Evolutionary conservation across 2,113 vertebrate genomes (phyloP), one percentile per base, ranked within the genome.

Genomic region (Oriolus oriolus): DNA sequence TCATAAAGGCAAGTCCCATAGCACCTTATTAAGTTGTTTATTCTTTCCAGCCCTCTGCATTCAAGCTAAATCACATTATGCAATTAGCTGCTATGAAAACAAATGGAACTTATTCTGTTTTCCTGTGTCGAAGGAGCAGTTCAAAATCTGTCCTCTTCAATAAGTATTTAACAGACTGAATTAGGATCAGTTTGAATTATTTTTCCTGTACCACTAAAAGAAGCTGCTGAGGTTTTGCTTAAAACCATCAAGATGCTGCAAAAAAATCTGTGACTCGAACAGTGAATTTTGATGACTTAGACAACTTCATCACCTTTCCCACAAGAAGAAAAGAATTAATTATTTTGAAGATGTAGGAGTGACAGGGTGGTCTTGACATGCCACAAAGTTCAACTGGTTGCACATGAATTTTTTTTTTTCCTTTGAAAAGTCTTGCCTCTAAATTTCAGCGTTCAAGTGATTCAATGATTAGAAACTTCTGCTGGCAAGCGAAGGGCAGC

Each of bases 11-110:
- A 95, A 84, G 56, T 97, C 98, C 97, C 97, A 95, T 0, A 80
- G 96, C 84, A 92, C 90, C 97, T 97, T 96, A 97, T 98, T 98
- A 98, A 97, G 95, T 98, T 98, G 97, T 98, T 98, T 97, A 97
- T 94, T 95, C 91, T 85, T 95, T 87, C 77, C 78, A 96, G 89
- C 70, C 88, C 88, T 84, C 95, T 87, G 83, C 77, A 78, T 95
- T 89, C 70, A 77, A 85, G 49, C n/a, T 84, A 89, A 94, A 96
- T 80, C 71, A 76, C 41, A 73, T 87, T 96, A 76, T 31, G 79
- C 89, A 95, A 95, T 92, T 77, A 94, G 76, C 91, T 78, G 65
- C 80, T 57, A 50, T 9, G 63, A 97, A 95, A 97, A 93, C 84
- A 97, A 96, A 90, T 30, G 28, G 84, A 71, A 89, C 2, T 5